Evolutionary conservation across 2,113 vertebrate genomes (phyloP).

Genomic region (Conger conger): DNA sequence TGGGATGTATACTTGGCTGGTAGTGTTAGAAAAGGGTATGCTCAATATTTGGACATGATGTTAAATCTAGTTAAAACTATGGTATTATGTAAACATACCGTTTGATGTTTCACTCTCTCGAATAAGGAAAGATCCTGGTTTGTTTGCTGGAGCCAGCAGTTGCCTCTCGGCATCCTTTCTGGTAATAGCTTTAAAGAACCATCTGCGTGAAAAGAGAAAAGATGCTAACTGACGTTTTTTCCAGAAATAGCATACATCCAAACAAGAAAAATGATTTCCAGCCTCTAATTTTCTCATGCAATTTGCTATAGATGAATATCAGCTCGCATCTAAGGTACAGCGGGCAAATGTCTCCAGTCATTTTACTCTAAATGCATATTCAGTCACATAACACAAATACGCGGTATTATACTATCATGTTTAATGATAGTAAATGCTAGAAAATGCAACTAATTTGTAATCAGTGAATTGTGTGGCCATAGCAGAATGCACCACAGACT

Average conservation of each 20-base stretch:
- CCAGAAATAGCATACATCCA: not conserved
- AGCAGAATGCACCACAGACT: slow-evolving; percentile 50
- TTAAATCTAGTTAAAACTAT: not conserved
- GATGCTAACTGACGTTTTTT: not conserved
- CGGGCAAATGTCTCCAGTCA: no score
- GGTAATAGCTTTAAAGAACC: slow-evolving; percentile 94
- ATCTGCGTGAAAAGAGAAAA: slow-evolving; percentile 66
- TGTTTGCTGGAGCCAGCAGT: slow-evolving; percentile 86
- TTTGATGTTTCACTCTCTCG: slow-evolving; percentile 95
- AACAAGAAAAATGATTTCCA: not conserved
- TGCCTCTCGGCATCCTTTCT: slow-evolving; percentile 93
- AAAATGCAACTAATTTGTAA: not conserved
- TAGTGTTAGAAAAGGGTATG: not conserved
- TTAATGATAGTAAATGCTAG: not conserved
- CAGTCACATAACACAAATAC: not conserved
- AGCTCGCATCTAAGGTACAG: no score
- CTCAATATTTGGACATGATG: not conserved
- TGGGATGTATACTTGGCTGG: not conserved
- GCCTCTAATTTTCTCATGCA: not conserved
- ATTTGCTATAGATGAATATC: no score
- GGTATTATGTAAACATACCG: slow-evolving; percentile 64
- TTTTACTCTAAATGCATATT: not conserved
- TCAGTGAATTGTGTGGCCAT: not conserved
- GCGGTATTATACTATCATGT: not conserved
- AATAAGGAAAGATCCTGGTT: slow-evolving; percentile 85